Conservation (phyloP, 2,113 vertebrate species). For the Mesoclemmys tuberculata region DNA sequence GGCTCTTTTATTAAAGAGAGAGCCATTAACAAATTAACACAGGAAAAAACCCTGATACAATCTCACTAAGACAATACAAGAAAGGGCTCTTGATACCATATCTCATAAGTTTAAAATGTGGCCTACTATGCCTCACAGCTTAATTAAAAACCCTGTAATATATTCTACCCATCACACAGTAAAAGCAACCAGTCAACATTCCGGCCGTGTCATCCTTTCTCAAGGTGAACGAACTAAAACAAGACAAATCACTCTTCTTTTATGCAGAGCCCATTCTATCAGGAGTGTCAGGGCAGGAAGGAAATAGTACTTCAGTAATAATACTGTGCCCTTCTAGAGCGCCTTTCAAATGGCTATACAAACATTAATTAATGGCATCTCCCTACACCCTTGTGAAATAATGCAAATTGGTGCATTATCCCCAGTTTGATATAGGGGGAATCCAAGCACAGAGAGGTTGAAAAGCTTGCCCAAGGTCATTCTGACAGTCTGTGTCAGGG, state of each 20-base stretch:
- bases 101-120: conserved; percentile 39
- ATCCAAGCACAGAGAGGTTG: background rate
- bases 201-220: conserved; percentile 17
- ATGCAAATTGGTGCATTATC: background rate
- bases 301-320: background rate
- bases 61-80: background rate
- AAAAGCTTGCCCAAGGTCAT: background rate
- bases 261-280: conserved; percentile 45
- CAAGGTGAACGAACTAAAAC: conserved; percentile 65
- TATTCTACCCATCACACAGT: background rate
- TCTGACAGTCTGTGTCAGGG: background rate
- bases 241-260: conserved; percentile 40
- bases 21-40: background rate
- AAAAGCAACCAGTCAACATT: conserved; percentile 36
- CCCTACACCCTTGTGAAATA: background rate
- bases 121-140: background rate
- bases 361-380: background rate
- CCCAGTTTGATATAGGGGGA: background rate
- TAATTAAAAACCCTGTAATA: conserved; percentile 15
- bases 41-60: background rate
- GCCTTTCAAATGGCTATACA: background rate
- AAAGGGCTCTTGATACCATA: background rate
- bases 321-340: background rate
- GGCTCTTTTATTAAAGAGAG: background rate
- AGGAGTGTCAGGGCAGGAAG: conserved; percentile 50